Evolutionary conservation across 1,140 invertebrate species (phyloP), one percentile per base, ranked within the genome.

Genomic region (Brachionus asplanchnoidis): DNA sequence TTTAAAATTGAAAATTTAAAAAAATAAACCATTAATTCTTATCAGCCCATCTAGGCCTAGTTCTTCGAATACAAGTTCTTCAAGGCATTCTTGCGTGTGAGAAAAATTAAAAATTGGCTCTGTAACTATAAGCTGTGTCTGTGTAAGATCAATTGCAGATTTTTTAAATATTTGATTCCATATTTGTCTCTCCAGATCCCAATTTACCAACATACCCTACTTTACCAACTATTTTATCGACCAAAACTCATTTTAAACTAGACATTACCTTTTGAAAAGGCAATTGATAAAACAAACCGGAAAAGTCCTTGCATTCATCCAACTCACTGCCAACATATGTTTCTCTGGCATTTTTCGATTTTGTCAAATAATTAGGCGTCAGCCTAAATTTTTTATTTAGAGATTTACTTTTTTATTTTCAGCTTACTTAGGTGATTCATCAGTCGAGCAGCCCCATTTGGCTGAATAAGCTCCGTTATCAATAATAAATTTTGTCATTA

Each of bases 71-170:
- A 82, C 53, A 44, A 82, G 32, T 8, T 82, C 79, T 65, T 82
- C 53, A 3, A 82, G 32, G 23, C 79, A 82, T 68, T 82, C 79
- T 82, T 60, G 53, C 28, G 79, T 65, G 28, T 42, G 60, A 7
- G 53, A 46, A 65, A 84, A 84, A 56, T 84, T 84, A 12, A 84
- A 73, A 36, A 84, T 70, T 11, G 82, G 82, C 23, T 84, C 82
- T 0, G 82, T 84, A 7, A 84, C 66, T 20, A 84, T 46, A n/a
- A 84, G 46, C 42, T 84, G 82, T 23, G 82, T 82, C 12, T 68
- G 32, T 20, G 50, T 2, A n/a, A 44, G 23, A 36, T 82, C 79
- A 5, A 82, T 23, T 4, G 46, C 50, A 28, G 11, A 80, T 42
- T 36, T 46, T 46, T 70, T 70, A 40, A 84, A 84, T 17, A 84